Evolutionary conservation across 2,797 vertebrate genomes (phyloP), one percentile per base, ranked within the genome.

Genomic region (Sandelia bainsii): DNA sequence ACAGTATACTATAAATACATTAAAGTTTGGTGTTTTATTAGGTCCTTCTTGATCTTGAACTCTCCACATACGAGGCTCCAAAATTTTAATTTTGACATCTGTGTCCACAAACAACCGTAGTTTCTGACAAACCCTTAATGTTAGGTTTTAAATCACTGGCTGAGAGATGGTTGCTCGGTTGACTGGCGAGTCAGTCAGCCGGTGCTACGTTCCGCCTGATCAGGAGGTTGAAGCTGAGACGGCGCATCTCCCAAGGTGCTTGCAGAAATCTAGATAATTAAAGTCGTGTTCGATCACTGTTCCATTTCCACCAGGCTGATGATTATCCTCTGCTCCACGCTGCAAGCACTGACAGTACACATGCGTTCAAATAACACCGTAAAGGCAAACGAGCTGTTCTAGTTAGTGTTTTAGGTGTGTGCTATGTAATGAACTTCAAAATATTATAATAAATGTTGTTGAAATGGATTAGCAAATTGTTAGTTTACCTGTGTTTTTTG

Each of bases 181-280:
- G 54, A 66, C 58, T 74, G 71, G 51, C 23, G 13, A 68, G 60
- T 62, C 62, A 78, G 42, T 60, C 71, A 37, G 66, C 17, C 48
- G 9, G 46, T 23, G 13, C 32, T 6, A 44, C 11, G 23, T 61
- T 76, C 23, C 27, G 34, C 78, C 61, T 61, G 73, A 79, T 77
- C 73, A 77, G 73, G 62, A 66, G 71, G 45, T 66, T 11, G 29
- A 75, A 67, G 68, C 72, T 8, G 72, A 69, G 69, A 63, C 10
- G 39, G 40, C 13, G 8, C 27, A 8, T 69, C 75, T 79, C 46
- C 27, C 60, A 22, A 46, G 66, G 62, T 39, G 79, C 78, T 80
- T 14, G 23, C 22, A 3, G 81, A 78, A 73, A 77, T 77, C 70
- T 73, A 73, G 83, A 80, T 92, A 84, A 89, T 91, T 89, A 84